These are phyloP conservation scores for Yponomeuta evonymella DNA, from an alignment of 2,888 invertebrate genomes.

Conservation along the genomic window DNA sequence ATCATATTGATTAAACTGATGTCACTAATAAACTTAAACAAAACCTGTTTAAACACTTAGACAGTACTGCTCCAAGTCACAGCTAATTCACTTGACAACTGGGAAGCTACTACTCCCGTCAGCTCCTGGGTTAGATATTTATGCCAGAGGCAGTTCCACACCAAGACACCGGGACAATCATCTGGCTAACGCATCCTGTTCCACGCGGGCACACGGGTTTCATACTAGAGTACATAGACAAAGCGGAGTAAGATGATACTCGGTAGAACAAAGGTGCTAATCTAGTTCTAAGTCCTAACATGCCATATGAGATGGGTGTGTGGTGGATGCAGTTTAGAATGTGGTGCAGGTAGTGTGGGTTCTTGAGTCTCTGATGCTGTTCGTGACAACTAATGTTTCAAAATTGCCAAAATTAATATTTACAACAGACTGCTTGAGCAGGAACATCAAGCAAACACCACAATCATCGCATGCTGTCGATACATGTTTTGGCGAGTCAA, in stretches of 20 bases:
- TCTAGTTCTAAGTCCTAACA: neutral
- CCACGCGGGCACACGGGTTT: conserved; percentile 37
- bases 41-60: neutral
- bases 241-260: conserved; percentile 69
- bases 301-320: neutral
- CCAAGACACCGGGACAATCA: conserved; percentile 57
- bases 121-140: conserved; percentile 55
- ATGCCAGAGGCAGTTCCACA: conserved; percentile 59
- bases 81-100: conserved; percentile 27
- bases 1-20: too few species aligned
- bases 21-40: neutral
- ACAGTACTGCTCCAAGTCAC: conserved; percentile 20
- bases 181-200: conserved; percentile 51
- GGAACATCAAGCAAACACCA: too few species aligned
- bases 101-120: conserved; percentile 47
- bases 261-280: conserved; percentile 55
- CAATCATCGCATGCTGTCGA: too few species aligned
- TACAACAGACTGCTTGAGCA: too few species aligned
- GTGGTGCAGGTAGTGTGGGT: neutral
- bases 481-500: too few species aligned
- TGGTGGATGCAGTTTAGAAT: neutral
- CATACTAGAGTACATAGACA: conserved; percentile 35
- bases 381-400: too few species aligned
- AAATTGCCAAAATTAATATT: too few species aligned
- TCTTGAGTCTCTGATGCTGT: too few species aligned